phyloP scores from a whole-genome alignment of 2,113 vertebrate genomes.

The Acrocephalus kingi region DNA sequence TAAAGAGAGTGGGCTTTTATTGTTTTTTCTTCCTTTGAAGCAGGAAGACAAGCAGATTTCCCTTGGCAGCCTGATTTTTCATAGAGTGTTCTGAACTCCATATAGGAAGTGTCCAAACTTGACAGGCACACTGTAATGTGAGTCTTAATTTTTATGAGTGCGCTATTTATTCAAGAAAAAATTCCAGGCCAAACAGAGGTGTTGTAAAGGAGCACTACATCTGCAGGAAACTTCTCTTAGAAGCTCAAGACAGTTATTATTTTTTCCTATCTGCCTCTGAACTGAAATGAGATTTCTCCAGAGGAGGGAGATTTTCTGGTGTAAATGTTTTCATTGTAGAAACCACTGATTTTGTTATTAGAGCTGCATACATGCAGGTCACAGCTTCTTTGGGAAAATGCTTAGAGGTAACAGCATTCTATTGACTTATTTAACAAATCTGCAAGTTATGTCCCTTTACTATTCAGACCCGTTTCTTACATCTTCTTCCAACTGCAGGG shows the following conservation, averaged over 20 bases:
- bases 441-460: not conserved
- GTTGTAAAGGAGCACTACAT: accelerated
- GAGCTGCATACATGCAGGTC: not conserved
- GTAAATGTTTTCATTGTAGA: not conserved
- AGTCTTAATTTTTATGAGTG: not conserved
- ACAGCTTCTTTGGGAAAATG: not conserved
- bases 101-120: not conserved
- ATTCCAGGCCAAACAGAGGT: not conserved
- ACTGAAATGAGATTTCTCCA: not conserved
- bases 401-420: not conserved
- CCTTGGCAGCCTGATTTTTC: not conserved
- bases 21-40: not conserved
- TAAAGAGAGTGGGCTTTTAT: not conserved
- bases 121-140: accelerated
- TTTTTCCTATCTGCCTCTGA: not conserved
- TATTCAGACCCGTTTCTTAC: not conserved
- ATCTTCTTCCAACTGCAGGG: not conserved
- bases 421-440: not conserved
- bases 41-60: not conserved
- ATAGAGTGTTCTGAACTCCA: not conserved
- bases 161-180: not conserved
- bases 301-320: not conserved
- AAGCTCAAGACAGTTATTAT: not conserved
- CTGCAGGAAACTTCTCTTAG: not conserved
- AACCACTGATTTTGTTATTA: not conserved